Conservation (phyloP, 2,888 invertebrate genomes). For the Caradrina kadenii region DNA sequence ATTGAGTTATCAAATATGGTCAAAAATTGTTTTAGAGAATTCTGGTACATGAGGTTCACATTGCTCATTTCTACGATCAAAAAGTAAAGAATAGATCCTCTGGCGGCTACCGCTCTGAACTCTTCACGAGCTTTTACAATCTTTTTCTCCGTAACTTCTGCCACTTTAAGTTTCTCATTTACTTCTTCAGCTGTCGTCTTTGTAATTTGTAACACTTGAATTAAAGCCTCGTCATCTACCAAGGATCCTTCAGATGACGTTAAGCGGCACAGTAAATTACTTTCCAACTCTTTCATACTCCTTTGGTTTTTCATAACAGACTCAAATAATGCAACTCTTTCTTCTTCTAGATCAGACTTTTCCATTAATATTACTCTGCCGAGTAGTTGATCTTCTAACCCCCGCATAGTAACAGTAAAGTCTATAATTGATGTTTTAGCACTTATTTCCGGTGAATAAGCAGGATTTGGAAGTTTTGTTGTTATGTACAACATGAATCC, state of each 20-base stretch:
- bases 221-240: constrained; percentile 98
- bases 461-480: constrained; percentile 98
- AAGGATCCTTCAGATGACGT: constrained; percentile 98
- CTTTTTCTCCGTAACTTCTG: constrained; percentile 98
- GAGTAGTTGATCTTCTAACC: constrained; percentile 98
- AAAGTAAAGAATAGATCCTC: constrained; percentile 98
- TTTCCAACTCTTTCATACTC: constrained; percentile 98
- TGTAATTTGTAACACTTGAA: constrained; percentile 96
- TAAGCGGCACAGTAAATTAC: constrained; percentile 96
- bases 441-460: constrained; percentile 98
- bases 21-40: constrained; percentile 98
- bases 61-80: constrained; percentile 99
- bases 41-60: constrained; percentile 99
- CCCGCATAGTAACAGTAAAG: constrained; percentile 99
- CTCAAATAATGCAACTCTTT: constrained; percentile 97
- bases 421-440: constrained; percentile 99
- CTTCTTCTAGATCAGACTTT: constrained; percentile 98
- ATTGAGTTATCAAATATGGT: constrained; percentile 98
- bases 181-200: constrained; percentile 98
- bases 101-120: constrained; percentile 97
- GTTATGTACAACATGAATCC: constrained; percentile 99
- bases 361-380: constrained; percentile 99
- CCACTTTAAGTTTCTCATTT: constrained; percentile 97
- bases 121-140: constrained; percentile 98
- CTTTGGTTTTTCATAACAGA: constrained; percentile 99